A percentile compares a stretch with the other conserved stretches of the same genome.
These are phyloP conservation scores for Aplodontia rufa DNA, from an alignment of 2,113 vertebrate species.

Conservation along the genomic window DNA sequence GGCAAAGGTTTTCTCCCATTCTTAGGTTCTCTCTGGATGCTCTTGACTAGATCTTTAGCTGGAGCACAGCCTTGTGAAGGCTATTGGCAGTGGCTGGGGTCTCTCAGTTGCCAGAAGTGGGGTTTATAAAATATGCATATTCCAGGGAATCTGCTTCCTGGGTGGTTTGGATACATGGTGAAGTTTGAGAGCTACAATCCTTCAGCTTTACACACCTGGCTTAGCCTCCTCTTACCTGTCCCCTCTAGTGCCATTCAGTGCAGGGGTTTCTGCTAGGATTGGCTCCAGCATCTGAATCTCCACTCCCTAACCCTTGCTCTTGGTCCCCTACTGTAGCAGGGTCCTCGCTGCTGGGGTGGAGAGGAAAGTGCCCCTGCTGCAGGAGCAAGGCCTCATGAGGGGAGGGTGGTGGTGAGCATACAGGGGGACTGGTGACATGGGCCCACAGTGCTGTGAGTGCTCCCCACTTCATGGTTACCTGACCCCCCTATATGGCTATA, in stretches of 20 bases:
- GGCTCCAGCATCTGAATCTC: too few species aligned
- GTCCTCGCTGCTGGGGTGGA: background rate
- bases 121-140: background rate
- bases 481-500: background rate
- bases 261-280: background rate
- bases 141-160: background rate
- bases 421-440: background rate
- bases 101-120: background rate
- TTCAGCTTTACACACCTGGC: background rate
- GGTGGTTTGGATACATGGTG: background rate
- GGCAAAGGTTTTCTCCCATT: too few species aligned
- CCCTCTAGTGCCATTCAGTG: too few species aligned
- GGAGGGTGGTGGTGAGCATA: too few species aligned
- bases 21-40: too few species aligned
- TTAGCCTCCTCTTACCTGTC: background rate
- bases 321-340: too few species aligned
- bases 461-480: background rate
- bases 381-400: background rate
- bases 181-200: background rate
- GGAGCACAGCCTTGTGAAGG: background rate
- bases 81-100: background rate
- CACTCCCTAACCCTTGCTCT: background rate
- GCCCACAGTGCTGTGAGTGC: accelerated
- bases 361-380: background rate
- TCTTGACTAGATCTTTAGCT: too few species aligned